Evolutionary conservation across 2,797 vertebrate species (phyloP).

Genomic region (Chaetophractus vellerosus): DNA sequence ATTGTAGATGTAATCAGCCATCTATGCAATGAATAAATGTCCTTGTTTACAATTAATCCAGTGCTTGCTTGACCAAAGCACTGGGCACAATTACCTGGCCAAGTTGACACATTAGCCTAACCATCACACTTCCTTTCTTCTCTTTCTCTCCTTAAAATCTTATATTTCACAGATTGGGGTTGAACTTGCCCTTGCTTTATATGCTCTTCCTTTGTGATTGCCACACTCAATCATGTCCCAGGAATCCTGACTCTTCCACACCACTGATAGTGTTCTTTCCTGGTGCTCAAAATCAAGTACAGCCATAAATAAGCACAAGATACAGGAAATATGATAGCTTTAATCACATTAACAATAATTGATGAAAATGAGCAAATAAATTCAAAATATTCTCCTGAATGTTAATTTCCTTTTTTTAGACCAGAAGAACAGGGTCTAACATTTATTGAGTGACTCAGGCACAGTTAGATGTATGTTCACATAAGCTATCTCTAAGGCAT

Average conservation of each 20-base stretch:
- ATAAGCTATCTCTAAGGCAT: neutral
- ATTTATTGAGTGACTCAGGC: neutral
- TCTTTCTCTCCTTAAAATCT: neutral
- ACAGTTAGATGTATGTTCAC: neutral
- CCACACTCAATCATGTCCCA: neutral
- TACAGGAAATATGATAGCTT: neutral
- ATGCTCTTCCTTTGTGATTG: neutral
- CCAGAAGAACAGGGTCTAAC: neutral
- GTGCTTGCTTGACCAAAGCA: too few species aligned
- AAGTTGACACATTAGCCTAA: too few species aligned
- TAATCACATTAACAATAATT: neutral
- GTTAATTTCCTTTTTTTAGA: constrained; percentile 54
- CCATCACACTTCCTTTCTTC: neutral
- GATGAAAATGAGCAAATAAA: neutral
- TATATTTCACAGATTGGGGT: neutral
- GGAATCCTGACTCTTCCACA: neutral
- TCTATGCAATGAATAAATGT: too few species aligned
- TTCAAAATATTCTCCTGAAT: neutral
- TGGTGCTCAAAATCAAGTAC: neutral
- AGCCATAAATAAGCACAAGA: neutral
- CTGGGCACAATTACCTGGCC: too few species aligned
- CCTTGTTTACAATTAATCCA: too few species aligned
- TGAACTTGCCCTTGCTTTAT: neutral
- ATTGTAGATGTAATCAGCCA: too few species aligned
- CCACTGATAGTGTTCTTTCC: neutral